Base-by-base conservation (phyloP, 2,113 vertebrate genomes). In the Vireo altiloquus region DNA sequence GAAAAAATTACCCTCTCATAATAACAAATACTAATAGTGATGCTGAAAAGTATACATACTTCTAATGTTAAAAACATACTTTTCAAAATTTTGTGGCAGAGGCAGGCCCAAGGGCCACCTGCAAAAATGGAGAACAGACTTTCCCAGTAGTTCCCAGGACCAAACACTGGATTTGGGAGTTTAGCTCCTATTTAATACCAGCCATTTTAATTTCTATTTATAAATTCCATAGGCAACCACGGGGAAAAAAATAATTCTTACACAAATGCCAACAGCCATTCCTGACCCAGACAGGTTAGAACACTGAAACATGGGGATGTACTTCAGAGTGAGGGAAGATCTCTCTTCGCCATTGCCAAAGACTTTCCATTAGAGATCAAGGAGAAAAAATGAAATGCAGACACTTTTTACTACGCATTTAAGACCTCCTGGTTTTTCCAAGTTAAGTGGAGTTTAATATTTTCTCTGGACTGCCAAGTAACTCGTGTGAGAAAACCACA, bases 401-500 rank as follows among this genome's bases (percentile, higher is more conserved):
- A 90, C 89, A 11, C 68, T 75, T 92, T 78, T 95, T 53, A 76
- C 94, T 77, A 13, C 15, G 79, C 44, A 44, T 89, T 91, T 82
- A 87, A 94, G 78, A 86, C 15, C 7, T 82, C 72, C 74, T 46
- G 65, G 53, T 85, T 94, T 89, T 96, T 95, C 95, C 93, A 97
- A 96, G 90, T 76, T 57, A 93, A 96, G 82, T 74, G 63, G 54
- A 89, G 95, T 92, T 95, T 82, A 94, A 74, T 95, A 92, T 95
- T 96, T 97, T 95, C 83, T 54, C 84, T 86, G 92, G 90, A 87
- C 79, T 95, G 96, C 95, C 96, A 96, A 97, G 94, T 80, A 94
- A 96, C 81, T 93, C 22, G 79, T 90, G 95, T 95, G 89, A 96
- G 75, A 97, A 97, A 97, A 95, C 97, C 97, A 96, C 96, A 97